phyloP scores from a whole-genome alignment of 2,888 invertebrate species.

The Caenorhabditis sp. region DNA sequence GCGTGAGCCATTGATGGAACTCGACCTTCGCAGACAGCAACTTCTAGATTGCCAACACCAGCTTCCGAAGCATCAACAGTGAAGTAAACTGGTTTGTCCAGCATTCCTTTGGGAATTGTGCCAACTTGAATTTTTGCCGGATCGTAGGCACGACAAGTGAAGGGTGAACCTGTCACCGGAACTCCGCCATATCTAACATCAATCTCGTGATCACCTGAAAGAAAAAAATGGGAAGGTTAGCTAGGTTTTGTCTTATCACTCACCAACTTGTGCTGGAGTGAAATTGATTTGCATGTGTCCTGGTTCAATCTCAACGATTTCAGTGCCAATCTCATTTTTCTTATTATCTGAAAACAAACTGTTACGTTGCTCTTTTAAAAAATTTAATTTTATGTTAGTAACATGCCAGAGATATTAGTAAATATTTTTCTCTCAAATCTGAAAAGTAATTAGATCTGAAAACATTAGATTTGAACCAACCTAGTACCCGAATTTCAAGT shows the following conservation, averaged over 20 bases:
- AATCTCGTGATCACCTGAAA: conserved; percentile 79
- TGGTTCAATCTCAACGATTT: conserved; percentile 58
- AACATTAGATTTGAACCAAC: conserved; percentile 33
- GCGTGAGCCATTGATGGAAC: conserved; percentile 96
- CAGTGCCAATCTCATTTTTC: conserved; percentile 54
- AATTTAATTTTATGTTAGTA: conserved; percentile 4
- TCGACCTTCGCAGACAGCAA: conserved; percentile 94
- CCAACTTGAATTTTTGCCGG: conserved; percentile 81
- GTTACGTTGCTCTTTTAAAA: too few species aligned
- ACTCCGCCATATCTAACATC: conserved; percentile 71
- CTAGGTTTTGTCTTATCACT: conserved; percentile 8
- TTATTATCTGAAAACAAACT: conserved; percentile 50
- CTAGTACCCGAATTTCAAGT: conserved; percentile 59
- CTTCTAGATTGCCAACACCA: conserved; percentile 96
- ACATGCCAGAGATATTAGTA: conserved; percentile 8
- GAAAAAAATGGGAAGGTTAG: neutral
- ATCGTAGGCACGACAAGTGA: conserved; percentile 87
- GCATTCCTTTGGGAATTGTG: conserved; percentile 82
- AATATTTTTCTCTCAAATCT: neutral
- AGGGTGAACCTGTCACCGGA: conserved; percentile 87
- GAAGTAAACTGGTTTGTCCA: conserved; percentile 90
- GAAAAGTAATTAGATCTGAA: conserved; percentile 5
- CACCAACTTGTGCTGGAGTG: conserved; percentile 82
- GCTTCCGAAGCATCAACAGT: conserved; percentile 91
- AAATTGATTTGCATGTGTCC: conserved; percentile 78